Percentiles rank a stretch among this genome's conserved stretches.
These are phyloP conservation scores for Drosophila mettleri DNA, from an alignment of 2,888 invertebrate species.

Conservation along the genomic window DNA sequence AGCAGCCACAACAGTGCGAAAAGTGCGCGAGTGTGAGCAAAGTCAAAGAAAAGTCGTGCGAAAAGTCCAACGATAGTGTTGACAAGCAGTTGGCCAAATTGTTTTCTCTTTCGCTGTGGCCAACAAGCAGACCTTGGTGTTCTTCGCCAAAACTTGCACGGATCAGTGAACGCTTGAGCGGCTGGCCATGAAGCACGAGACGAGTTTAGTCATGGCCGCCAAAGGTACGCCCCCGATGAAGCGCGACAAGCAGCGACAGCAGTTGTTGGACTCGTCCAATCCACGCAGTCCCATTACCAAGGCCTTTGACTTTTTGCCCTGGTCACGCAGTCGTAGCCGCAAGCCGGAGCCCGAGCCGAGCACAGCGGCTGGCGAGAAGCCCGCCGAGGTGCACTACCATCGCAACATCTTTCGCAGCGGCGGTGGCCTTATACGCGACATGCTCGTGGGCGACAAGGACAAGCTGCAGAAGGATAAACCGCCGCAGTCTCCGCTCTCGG, in stretches of 20 bases:
- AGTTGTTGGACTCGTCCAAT: constrained; percentile 41
- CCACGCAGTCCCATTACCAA: constrained; percentile 83
- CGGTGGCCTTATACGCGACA: constrained; percentile 82
- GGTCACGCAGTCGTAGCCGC: constrained; percentile 79
- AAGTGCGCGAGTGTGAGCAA: constrained; percentile 17
- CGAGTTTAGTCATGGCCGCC: constrained; percentile 57
- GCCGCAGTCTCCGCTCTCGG: constrained; percentile 52
- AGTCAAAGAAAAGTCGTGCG: constrained; percentile 29
- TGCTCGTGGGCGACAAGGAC: constrained; percentile 82
- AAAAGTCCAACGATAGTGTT: constrained; percentile 34
- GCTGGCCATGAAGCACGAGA: constrained; percentile 81
- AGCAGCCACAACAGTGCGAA: constrained; percentile 5
- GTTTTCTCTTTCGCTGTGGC: constrained; percentile 2
- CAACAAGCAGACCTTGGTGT: constrained; percentile 36
- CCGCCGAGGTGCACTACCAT: constrained; percentile 75
- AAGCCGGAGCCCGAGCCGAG: constrained; percentile 22
- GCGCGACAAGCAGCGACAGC: constrained; percentile 42
- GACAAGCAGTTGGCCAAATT: constrained; percentile 26
- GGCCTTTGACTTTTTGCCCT: constrained; percentile 84
- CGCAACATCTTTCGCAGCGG: constrained; percentile 83
- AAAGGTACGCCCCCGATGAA: constrained; percentile 45
- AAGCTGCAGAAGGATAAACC: constrained; percentile 74
- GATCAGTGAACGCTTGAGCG: constrained; percentile 47
- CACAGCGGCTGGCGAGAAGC: constrained; percentile 25
- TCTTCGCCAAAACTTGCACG: constrained; percentile 6